Evolutionary conservation across 2,888 invertebrate species (phyloP), one percentile per base, ranked within the genome.

Genomic region (Acanthopleura granulata): DNA sequence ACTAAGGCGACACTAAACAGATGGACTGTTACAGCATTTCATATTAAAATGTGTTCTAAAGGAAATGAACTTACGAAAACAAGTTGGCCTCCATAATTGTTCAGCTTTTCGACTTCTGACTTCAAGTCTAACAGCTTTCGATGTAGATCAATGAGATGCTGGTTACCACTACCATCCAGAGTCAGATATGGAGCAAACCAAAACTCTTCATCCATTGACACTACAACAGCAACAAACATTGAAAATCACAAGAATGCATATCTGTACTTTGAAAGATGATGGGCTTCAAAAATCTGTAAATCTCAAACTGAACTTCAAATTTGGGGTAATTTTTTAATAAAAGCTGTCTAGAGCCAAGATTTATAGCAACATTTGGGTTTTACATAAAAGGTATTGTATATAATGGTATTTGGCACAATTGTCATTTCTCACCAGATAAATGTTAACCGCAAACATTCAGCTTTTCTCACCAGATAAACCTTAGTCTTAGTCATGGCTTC

Each of bases 31-130:
- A n/a, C n/a, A n/a, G n/a, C n/a, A n/a, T n/a, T n/a, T n/a, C n/a
- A n/a, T n/a, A n/a, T n/a, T n/a, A n/a, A n/a, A n/a, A n/a, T n/a
- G n/a, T n/a, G n/a, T n/a, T n/a, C n/a, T n/a, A 9, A 40, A 40
- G 40, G 9, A 6, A 40, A 66, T 27, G 9, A 75, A 86, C 87
- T 86, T 82, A 87, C 87, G 83, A 87, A 86, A 49, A 86, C 75
- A 14, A 87, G 80, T 70, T 83, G 80, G 15, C 83, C 83, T 27
- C 84, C 85, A 51, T 84, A 80, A 25, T 79, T 78, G 72, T 83
- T 85, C 25, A 87, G 80, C 79, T 85, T 85, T 15, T 80, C 77
- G 75, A 86, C 81, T 74, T 86, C 85, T 40, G 76, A 73, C 76
- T 83, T 85, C 14, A 87, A 79, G 62, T 85, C 84, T 6, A 80